Base-by-base conservation (phyloP, 1,140 invertebrate species). In the Euschistus heros region DNA sequence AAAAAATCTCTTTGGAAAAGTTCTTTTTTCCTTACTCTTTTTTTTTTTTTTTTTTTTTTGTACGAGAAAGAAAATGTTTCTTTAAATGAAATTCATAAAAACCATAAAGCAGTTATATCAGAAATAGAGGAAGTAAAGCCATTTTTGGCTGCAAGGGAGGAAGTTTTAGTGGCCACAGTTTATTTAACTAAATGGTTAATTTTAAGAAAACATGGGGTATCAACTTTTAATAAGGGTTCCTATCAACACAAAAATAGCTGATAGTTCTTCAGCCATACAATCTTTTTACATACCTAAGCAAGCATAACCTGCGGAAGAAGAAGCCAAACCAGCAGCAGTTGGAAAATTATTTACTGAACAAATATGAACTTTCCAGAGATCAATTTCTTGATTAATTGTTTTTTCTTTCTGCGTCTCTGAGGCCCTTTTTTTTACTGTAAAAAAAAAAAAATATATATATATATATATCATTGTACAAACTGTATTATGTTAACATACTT, bases 311-410 rank as follows among this genome's bases (percentile, higher is more conserved):
- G 97, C 94, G 65, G 97, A 97, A 68, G 95, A 98, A 4, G 94
- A 98, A 7, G 97, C 97, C 27, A 99, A 78, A 2, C 97, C 97
- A 68, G 97, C 95, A 24, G 95, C 95, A 20, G 96, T 98, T 20
- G 97, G 97, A 75, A 99, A 99, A 80, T 98, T 99, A 77, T 99
- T 99, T 72, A 86, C 84, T 0, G 96, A 98, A 74, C 86, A 91
- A 69, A 98, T 89, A 69, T 88, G 87, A 26, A 97, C 72, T 72
- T 92, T 86, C 85, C 86, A 91, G 8, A 79, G 71, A 75, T 80
- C 67, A 68, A 72, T 2, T 72, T 44, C 62, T 50, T 37, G 26
- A 17, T 18, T 52, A 7, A 13, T 26, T 18, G 17, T 52, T 37
- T 65, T 33, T 47, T n/a, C 13, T 54, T 72, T 73, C 72, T 75